Percentiles rank a stretch among this genome's conserved stretches.
Conservation (phyloP, 1,140 invertebrate genomes). For the Hyles euphorbiae region DNA sequence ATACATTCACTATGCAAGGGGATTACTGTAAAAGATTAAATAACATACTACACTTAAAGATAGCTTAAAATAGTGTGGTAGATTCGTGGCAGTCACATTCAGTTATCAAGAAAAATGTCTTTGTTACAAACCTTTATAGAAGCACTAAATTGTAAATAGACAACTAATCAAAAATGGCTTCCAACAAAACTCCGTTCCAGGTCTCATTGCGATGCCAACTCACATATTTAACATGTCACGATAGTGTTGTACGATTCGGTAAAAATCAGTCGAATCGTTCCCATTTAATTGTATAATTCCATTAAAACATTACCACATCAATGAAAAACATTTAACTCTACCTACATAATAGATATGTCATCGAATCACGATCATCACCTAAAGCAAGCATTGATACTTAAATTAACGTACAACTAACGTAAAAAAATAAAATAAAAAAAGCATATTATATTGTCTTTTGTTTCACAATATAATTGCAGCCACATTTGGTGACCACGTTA, state of each 20-base stretch:
- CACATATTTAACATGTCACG: background rate
- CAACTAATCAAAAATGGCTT: too few species aligned
- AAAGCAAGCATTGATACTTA: conserved; percentile 58
- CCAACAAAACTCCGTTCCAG: too few species aligned
- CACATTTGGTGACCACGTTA: background rate
- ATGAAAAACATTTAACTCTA: conserved; percentile 55
- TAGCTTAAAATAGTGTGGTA: conserved; percentile 63
- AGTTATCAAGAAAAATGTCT: background rate
- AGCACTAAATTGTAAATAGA: too few species aligned
- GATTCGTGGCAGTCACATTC: conserved; percentile 25
- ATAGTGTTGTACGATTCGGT: conserved; percentile 10
- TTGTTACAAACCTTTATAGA: too few species aligned
- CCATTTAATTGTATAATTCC: conserved; percentile 8
- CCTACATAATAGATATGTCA: conserved; percentile 71
- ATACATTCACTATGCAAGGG: conserved; percentile 63
- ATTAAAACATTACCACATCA: conserved; percentile 42
- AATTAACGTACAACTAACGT: conserved; percentile 26
- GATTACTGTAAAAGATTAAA: conserved; percentile 63
- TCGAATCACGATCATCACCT: conserved; percentile 60
- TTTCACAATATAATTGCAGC: conserved; percentile 1
- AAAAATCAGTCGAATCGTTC: conserved; percentile 14
- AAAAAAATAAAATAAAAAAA: conserved; percentile 5
- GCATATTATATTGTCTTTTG: conserved; percentile 2
- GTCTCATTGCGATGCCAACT: too few species aligned
- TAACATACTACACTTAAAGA: conserved; percentile 64